Base-by-base conservation (phyloP, 2,888 invertebrate genomes). In the Minunthozetes semirufus region DNA sequence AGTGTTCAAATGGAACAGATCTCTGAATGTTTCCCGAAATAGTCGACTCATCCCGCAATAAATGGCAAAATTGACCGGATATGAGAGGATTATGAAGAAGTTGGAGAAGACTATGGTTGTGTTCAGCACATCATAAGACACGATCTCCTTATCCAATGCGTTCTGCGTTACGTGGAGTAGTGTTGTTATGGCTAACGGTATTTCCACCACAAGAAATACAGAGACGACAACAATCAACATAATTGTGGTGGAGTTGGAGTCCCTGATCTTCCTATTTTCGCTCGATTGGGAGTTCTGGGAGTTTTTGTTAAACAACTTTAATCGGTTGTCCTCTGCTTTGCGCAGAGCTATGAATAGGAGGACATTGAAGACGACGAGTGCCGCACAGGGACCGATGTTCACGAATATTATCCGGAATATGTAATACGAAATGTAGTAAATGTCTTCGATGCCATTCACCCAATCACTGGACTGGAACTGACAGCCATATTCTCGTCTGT, bases 11-110 rank as follows among this genome's bases (percentile, higher is more conserved):
- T 91, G 87, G 81, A 95, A 94, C 33, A 87, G 80, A n/a, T 84
- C 90, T 81, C 92, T 92, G 83, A 96, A 96, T 0, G 95, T 95
- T 82, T 94, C 94, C 72, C 96, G 86, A 83, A 96, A 96, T 82
- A 92, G 93, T 42, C 93, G 86, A 46, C 93, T 93, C 96, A 96
- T 97, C 27, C 94, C 94, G 82, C 94, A 95, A 81, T 96, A 96
- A 79, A 95, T 94, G 76, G 93, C 94, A 81, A 96, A 94, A 83
- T 95, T 94, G 76, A 94, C 90, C 0, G 84, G 84, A 77, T 84
- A 84, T 78, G 84, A 84, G 63, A 86, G 80, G 76, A 94, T 89
- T 77, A 96, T 91, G 82, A 93, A 90, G 84, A 95, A 93, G 84
- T 95, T 95, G 15, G 92, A 92, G 81, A 93, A 88, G 76, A 91